Percentiles rank a stretch among this genome's conserved stretches.
Conservation (phyloP, 2,113 vertebrate genomes). For the Shinisaurus crocodilurus region DNA sequence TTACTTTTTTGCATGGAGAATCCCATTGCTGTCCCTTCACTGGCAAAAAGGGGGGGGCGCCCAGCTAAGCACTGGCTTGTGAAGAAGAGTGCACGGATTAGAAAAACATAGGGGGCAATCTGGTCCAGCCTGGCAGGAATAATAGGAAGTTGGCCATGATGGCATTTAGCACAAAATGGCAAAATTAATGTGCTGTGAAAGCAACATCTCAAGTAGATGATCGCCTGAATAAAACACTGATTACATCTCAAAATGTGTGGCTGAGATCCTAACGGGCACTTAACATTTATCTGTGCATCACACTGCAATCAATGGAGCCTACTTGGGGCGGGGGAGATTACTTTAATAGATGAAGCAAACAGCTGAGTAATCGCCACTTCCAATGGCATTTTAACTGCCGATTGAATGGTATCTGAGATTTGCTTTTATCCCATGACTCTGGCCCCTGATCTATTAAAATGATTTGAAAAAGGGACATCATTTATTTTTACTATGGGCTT, state of each 20-base stretch:
- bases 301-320: not conserved
- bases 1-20: not conserved
- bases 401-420: not conserved
- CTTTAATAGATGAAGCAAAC: not conserved
- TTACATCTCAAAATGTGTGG: not conserved
- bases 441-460: not conserved
- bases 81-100: not conserved
- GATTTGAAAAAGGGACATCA: not conserved
- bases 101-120: not conserved
- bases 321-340: not conserved
- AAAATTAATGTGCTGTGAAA: not conserved
- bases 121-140: not conserved
- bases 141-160: not conserved
- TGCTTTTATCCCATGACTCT: not conserved
- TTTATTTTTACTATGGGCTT: conserved; percentile 1
- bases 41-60: not conserved
- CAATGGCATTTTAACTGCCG: not conserved
- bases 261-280: not conserved
- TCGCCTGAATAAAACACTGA: not conserved
- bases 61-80: not conserved
- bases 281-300: not conserved
- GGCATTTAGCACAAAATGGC: not conserved
- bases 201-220: not conserved
- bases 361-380: not conserved
- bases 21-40: not conserved